A percentile compares a stretch with the other conserved stretches of the same genome.
Conservation (phyloP, 1,140 invertebrate species). For the Solenopsis invicta region DNA sequence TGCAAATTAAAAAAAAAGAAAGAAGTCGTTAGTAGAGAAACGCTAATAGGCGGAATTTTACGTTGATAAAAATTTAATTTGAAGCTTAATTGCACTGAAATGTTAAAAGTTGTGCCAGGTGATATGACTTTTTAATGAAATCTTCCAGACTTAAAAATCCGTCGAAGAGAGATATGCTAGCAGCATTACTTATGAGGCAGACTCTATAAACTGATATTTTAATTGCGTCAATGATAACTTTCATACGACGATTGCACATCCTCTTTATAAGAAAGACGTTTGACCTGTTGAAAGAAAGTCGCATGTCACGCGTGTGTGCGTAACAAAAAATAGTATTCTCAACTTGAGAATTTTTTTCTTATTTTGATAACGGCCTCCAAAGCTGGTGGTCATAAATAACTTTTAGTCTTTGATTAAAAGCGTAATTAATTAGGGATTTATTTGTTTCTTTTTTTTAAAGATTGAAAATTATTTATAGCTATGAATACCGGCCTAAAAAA, state of each 20-base stretch:
- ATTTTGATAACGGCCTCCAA: too few species aligned
- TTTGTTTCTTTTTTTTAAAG: too few species aligned
- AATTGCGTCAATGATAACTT: not conserved
- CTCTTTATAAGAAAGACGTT: not conserved
- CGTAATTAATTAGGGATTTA: too few species aligned
- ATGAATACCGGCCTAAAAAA: too few species aligned
- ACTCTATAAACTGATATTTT: conserved; percentile 10
- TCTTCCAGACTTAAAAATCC: not conserved
- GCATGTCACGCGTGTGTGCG: not conserved
- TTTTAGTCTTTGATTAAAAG: too few species aligned
- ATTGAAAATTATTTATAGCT: too few species aligned
- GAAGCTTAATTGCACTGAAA: conserved; percentile 19
- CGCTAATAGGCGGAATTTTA: not conserved
- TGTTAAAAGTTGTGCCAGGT: conserved; percentile 8
- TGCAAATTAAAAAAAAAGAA: not conserved
- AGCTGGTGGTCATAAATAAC: too few species aligned
- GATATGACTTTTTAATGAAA: conserved; percentile 5
- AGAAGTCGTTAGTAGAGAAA: not conserved
- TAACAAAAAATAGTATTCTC: too few species aligned
- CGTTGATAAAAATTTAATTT: conserved; percentile 30
- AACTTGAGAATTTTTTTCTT: too few species aligned
- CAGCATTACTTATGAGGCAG: not conserved
- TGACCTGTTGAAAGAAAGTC: not conserved
- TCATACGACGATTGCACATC: conserved; percentile 5
- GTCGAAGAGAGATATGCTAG: conserved; percentile 2